These are phyloP conservation scores for Aplysia californica DNA, from an alignment of 1,140 invertebrate species.

Conservation along the genomic window DNA sequence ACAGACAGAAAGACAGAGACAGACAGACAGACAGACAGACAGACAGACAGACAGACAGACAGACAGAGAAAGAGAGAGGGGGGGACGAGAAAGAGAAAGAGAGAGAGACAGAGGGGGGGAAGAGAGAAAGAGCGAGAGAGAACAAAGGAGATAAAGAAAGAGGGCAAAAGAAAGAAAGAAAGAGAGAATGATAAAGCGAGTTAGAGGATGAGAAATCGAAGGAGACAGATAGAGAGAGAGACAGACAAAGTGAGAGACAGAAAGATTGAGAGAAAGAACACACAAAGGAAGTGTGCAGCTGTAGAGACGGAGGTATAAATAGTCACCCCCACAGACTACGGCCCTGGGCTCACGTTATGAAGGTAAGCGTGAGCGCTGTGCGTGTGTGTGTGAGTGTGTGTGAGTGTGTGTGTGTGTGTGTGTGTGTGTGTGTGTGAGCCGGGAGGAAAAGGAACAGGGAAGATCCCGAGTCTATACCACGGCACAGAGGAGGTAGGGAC, in stretches of 20 bases:
- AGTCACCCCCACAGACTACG: too few species aligned
- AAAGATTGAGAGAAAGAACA: not conserved
- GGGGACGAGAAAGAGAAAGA: not conserved
- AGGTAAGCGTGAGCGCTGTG: too few species aligned
- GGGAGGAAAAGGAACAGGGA: too few species aligned
- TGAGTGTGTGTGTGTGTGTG: too few species aligned
- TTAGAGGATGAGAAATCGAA: not conserved
- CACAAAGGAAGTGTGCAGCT: not conserved
- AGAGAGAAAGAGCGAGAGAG: not conserved
- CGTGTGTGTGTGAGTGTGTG: too few species aligned
- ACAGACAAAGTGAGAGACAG: not conserved
- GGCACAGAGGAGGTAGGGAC: too few species aligned
- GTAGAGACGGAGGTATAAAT: not conserved
- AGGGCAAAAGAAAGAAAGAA: not conserved
- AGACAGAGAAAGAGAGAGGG: conserved; percentile 1
- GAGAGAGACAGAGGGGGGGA: conserved; percentile 2
- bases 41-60: not conserved
- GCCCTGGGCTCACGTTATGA: too few species aligned
- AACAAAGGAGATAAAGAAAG: not conserved
- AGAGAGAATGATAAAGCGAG: not conserved
- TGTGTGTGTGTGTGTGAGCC: too few species aligned
- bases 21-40: conserved; percentile 1
- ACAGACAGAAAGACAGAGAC: not conserved
- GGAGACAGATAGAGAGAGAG: conserved; percentile 1
- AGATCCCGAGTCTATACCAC: too few species aligned